phyloP scores from a whole-genome alignment of 1,140 invertebrate genomes.

The Archivesica marissinica region DNA sequence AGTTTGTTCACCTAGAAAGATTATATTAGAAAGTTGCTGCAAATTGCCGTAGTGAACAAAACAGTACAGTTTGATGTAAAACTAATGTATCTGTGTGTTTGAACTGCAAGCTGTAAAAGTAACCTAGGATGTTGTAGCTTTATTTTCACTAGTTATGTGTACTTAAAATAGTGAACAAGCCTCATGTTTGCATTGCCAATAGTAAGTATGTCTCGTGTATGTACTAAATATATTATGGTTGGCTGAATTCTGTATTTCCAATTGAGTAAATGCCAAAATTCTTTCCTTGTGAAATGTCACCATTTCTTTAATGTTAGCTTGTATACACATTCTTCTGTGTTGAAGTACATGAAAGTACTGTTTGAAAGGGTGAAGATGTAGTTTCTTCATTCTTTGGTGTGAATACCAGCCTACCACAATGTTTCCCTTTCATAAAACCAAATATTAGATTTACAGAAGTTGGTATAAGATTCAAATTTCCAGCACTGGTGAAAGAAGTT shows the following conservation, averaged over 20 bases:
- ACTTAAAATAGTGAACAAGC: background rate
- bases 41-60: constrained; percentile 45
- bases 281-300: background rate
- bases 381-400: background rate
- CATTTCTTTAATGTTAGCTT: background rate
- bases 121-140: background rate
- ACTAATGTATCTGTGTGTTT: background rate
- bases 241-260: constrained; percentile 18
- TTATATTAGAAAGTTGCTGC: constrained; percentile 3
- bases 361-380: background rate
- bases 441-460: background rate
- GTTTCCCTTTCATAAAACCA: background rate
- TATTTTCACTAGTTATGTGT: background rate
- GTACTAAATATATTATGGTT: background rate
- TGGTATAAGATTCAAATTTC: background rate
- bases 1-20: background rate
- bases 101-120: background rate
- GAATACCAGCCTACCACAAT: background rate
- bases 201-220: background rate
- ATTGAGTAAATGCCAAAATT: background rate
- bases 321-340: background rate
- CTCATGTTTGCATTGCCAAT: background rate
- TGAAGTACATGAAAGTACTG: background rate
- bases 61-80: constrained; percentile 27
- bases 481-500: no score